Evolutionary conservation across 2,888 invertebrate genomes (phyloP).

Genomic region (Petrophora chlorosata): DNA sequence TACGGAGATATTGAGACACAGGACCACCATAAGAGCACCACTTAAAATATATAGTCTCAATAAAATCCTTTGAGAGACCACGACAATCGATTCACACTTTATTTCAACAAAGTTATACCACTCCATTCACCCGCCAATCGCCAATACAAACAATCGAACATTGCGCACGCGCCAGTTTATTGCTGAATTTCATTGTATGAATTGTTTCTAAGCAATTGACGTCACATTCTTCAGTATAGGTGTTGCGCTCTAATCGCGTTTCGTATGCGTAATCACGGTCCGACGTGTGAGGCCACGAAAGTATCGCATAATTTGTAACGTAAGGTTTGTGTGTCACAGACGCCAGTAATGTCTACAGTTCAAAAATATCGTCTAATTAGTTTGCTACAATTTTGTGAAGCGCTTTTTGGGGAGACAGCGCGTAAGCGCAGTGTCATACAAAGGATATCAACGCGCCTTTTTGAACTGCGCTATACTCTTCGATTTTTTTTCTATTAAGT

Average conservation of each 20-base stretch:
- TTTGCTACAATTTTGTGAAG: too few relatives aligned
- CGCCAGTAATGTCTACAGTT: too few relatives aligned
- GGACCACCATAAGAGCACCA: too few relatives aligned
- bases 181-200: conserved; percentile 49
- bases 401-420: too few relatives aligned
- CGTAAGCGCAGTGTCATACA: too few relatives aligned
- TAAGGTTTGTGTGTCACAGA: too few relatives aligned
- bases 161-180: conserved; percentile 42
- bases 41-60: too few relatives aligned
- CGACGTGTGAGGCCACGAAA: conserved; percentile 49
- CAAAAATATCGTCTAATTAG: too few relatives aligned
- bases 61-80: not conserved
- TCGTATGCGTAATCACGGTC: conserved; percentile 73
- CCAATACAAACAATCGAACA: conserved; percentile 35
- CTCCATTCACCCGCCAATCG: conserved; percentile 10
- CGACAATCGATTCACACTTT: conserved; percentile 1
- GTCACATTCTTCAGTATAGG: conserved; percentile 11
- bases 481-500: too few relatives aligned
- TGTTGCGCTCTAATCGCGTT: conserved; percentile 63
- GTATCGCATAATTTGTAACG: conserved; percentile 39
- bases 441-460: too few relatives aligned
- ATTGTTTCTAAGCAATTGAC: conserved; percentile 57
- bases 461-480: too few relatives aligned
- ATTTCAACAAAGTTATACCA: conserved; percentile 3
- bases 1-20: too few relatives aligned